These are phyloP conservation scores for Drosophila siamana DNA, from an alignment of 2,888 invertebrate genomes.

Conservation along the genomic window DNA sequence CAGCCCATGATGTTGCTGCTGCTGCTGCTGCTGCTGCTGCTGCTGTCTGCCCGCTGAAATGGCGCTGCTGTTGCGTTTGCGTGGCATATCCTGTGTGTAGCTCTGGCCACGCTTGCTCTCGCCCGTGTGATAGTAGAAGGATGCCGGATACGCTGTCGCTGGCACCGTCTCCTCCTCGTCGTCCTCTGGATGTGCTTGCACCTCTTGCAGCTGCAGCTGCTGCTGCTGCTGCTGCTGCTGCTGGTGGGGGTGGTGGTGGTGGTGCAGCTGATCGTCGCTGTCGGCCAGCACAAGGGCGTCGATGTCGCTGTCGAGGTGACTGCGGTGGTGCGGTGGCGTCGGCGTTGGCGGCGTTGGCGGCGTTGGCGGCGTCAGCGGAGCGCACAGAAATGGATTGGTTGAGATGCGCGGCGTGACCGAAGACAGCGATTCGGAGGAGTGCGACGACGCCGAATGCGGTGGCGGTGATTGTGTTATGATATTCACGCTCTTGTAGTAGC, in stretches of 20 bases:
- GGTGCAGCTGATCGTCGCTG: constrained; percentile 10
- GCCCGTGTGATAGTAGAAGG: constrained; percentile 79
- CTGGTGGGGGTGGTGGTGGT: constrained; percentile 18
- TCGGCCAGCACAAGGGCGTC: constrained; percentile 39
- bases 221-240: constrained; percentile 23
- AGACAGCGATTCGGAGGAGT: constrained; percentile 85
- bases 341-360: constrained; percentile 42
- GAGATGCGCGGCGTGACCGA: constrained; percentile 85
- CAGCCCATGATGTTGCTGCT: constrained; percentile 55
- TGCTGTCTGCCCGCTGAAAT: constrained; percentile 55
- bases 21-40: constrained; percentile 62
- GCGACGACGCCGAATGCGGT: constrained; percentile 83
- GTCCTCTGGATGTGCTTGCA: neutral
- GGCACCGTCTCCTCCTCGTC: constrained; percentile 54
- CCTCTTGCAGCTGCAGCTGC: constrained; percentile 19
- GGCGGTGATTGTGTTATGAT: constrained; percentile 84
- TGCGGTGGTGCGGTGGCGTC: constrained; percentile 4
- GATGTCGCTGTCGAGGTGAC: constrained; percentile 27
- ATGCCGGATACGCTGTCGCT: constrained; percentile 70
- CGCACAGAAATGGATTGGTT: constrained; percentile 84
- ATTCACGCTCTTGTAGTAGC: constrained; percentile 79
- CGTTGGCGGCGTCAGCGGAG: constrained; percentile 65
- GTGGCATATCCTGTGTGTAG: constrained; percentile 79
- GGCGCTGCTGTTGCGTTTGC: constrained; percentile 76
- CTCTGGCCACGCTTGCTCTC: constrained; percentile 51